Percentiles rank a stretch among this genome's conserved stretches.
Evolutionary conservation across 2,797 vertebrate genomes (phyloP).

Genomic region (Emys orbicularis): DNA sequence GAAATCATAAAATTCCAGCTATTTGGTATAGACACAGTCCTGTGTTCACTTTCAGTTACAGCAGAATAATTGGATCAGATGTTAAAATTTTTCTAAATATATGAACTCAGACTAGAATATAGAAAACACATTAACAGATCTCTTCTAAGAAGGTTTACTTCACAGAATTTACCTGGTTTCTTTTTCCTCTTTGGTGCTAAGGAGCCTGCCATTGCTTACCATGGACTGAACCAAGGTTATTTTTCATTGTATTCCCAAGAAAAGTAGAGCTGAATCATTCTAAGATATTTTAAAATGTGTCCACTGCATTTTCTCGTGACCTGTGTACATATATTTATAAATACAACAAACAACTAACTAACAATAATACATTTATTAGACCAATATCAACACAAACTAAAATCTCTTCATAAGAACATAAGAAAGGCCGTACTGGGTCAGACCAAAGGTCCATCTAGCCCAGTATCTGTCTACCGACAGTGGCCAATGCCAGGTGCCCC

Average conservation of each 20-base stretch:
- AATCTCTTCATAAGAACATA: no score
- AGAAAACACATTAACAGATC: neutral
- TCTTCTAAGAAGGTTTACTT: neutral
- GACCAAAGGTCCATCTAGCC: no score
- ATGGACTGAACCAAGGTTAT: neutral
- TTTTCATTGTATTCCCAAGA: neutral
- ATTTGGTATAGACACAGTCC: neutral
- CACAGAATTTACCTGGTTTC: neutral
- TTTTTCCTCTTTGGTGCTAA: neutral
- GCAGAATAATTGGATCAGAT: neutral
- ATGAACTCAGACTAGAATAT: neutral
- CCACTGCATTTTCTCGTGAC: neutral
- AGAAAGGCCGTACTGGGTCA: no score
- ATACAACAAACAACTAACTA: neutral
- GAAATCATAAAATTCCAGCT: neutral
- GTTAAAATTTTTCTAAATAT: neutral
- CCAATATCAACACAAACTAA: neutral
- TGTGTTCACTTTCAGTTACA: neutral
- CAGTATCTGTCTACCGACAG: no score
- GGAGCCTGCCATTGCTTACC: neutral
- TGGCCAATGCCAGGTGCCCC: no score
- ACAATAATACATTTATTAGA: neutral
- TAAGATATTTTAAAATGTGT: neutral
- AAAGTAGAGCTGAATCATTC: neutral
- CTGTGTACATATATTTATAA: neutral